Percentiles rank a stretch among this genome's conserved stretches.
These are phyloP conservation scores for Struthio camelus DNA, from an alignment of 2,113 vertebrate species.

Conservation along the genomic window DNA sequence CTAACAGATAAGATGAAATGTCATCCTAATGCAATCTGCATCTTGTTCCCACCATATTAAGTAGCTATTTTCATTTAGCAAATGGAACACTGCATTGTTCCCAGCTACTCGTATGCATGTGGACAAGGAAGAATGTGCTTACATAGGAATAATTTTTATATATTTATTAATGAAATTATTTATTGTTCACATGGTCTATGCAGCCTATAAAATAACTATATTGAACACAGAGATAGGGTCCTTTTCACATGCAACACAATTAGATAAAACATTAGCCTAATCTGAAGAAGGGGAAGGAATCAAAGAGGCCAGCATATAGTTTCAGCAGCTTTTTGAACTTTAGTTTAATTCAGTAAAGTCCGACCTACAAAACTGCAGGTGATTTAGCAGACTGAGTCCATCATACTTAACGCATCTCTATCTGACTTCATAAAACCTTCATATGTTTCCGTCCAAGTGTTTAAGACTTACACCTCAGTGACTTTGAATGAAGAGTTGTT, in stretches of 20 bases:
- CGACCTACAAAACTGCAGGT: not conserved
- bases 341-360: not conserved
- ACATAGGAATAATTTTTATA: conserved; percentile 5
- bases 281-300: not conserved
- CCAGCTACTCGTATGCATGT: not conserved
- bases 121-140: not conserved
- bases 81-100: not conserved
- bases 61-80: not conserved
- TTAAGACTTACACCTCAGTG: not conserved
- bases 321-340: conserved; percentile 34
- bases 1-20: conserved; percentile 57
- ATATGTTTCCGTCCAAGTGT: not conserved
- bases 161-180: conserved; percentile 59
- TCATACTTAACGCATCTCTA: not conserved
- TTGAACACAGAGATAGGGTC: not conserved
- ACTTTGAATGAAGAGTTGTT: not conserved
- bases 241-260: not conserved
- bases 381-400: conserved; percentile 18
- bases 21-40: conserved; percentile 46
- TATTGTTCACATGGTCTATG: conserved; percentile 18
- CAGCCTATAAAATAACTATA: not conserved
- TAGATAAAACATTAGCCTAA: conserved; percentile 21
- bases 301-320: not conserved
- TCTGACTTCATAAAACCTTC: conserved; percentile 39
- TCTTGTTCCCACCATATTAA: conserved; percentile 15